Base-by-base conservation (phyloP, 2,113 vertebrate species). In the Steatornis caripensis region DNA sequence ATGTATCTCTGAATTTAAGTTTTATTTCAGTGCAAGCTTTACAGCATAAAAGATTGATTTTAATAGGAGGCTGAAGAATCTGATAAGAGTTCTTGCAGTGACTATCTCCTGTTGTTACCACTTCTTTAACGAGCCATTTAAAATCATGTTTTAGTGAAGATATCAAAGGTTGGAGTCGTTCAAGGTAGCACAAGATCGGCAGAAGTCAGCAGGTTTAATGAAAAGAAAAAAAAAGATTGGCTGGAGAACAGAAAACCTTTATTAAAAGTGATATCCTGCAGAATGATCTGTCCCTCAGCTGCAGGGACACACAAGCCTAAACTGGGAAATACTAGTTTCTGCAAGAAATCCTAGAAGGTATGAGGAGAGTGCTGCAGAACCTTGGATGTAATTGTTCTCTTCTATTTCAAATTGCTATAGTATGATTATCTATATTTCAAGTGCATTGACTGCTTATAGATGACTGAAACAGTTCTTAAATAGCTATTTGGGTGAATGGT, bases 11-110 rank as follows among this genome's bases (percentile, higher is more conserved):
- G 65, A 87, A 96, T 89, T 64, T 57, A 51, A 77, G 51, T 80
- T 92, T 96, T 84, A 95, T 74, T 89, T 84, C 79, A 8, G 2
- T 84, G 48, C 30, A 89, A 92, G 86, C n/a, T 95, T 88, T 90
- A 55, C 24, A 86, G 72, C 41, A 62, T 53, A 78, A 90, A 94
- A 24, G 26, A 84, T 46, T 82, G 66, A 78, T 84, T 46, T 6
- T 6, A 90, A 82, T 36, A 91, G 64, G 19, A 36, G 13, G n/a
- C 22, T 72, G 46, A 90, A 93, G 75, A 83, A 18, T 46, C 46
- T 66, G 27, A 30, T 30, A 32, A 76, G 74, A 72, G 48, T 37
- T 60, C 41, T 75, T 53, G 27, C 69, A 68, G 57, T n/a, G 30
- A 30, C n/a, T 55, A n/a, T 58, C 80, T 86, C 77, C 69, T 64